phyloP scores from a whole-genome alignment of 2,797 vertebrate genomes.

The Gephyroberyx darwinii region DNA sequence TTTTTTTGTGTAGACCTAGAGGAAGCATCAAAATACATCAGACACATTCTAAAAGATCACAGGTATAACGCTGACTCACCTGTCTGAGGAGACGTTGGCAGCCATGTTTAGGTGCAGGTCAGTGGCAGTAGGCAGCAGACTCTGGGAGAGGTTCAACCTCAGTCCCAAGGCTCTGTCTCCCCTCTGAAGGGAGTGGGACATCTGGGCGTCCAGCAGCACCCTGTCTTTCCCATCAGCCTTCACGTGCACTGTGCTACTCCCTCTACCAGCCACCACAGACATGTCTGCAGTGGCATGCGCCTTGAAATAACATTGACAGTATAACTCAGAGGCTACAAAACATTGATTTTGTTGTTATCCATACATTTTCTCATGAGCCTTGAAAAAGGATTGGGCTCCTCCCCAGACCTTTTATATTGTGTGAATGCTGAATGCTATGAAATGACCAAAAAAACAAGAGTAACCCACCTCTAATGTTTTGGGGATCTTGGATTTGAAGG shows the following conservation, averaged over 20 bases:
- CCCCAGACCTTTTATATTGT: background rate
- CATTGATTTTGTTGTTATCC: background rate
- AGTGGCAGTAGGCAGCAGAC: conserved; percentile 65
- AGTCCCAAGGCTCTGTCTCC: conserved; percentile 58
- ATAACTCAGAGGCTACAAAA: background rate
- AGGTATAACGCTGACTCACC: conserved; percentile 69
- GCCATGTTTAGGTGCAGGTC: conserved; percentile 75
- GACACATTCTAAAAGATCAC: background rate
- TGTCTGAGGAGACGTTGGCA: conserved; percentile 80
- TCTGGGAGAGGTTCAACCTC: conserved; percentile 78
- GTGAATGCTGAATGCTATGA: background rate
- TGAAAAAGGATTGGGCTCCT: background rate
- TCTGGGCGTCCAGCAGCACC: conserved; percentile 73
- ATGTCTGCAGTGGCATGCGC: conserved; percentile 69
- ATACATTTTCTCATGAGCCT: no score
- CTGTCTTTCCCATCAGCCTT: conserved; percentile 71
- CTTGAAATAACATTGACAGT: conserved; percentile 63
- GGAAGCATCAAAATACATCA: background rate
- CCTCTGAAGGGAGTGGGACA: conserved; percentile 64
- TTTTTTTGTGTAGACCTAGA: no score
- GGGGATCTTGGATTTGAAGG: conserved; percentile 73
- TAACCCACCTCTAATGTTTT: conserved; percentile 74
- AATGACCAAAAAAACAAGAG: background rate
- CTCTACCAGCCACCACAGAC: conserved; percentile 49
- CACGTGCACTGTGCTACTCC: conserved; percentile 78